Evolutionary conservation across 2,888 invertebrate genomes (phyloP), one percentile per base, ranked within the genome.

Genomic region (Uropetala carovei): DNA sequence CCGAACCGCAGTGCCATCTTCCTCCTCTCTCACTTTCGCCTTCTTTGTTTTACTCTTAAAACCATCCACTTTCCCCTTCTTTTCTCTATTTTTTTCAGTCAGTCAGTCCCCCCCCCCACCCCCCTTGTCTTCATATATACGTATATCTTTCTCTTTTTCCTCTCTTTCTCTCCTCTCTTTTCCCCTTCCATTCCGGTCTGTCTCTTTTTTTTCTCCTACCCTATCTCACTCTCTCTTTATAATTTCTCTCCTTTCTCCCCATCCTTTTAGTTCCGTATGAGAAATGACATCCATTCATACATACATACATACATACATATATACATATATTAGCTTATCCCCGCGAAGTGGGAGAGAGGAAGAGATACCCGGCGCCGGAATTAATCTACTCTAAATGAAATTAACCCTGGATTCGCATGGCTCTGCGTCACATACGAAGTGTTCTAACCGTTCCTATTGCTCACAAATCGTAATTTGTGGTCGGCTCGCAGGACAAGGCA

Each of bases 391-490:
- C 75, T 11, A 27, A 75, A 75, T 75, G 75, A 75, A 75, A 75
- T 75, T 75, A 75, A 75, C 75, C 75, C 75, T 11, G 75, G 75
- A 75, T 75, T 75, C 75, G 27, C 27, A 75, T 13, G 75, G 75
- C n/a, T 75, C 22, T 75, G 75, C 75, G 75, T 75, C 75, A 75
- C 75, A 18, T 27, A 68, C 68, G 68, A 68, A 68, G 68, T 68
- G 68, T 75, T 27, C 75, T 75, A 75, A 75, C 75, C 11, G 75
- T 75, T 75, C 75, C 75, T 75, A 75, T 75, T 75, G 13, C 75
- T 75, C 75, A 75, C 75, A 75, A 75, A 75, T 75, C 75, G 75
- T 75, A 27, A 75, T 75, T 75, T 75, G 75, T 11, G 75, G 68
- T 22, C 10, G 13, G 68, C 4, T 22, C 22, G 75, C 11, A 7